phyloP scores from a whole-genome alignment of 1,140 invertebrate genomes.

The Zaprionus kolodkinae region DNA sequence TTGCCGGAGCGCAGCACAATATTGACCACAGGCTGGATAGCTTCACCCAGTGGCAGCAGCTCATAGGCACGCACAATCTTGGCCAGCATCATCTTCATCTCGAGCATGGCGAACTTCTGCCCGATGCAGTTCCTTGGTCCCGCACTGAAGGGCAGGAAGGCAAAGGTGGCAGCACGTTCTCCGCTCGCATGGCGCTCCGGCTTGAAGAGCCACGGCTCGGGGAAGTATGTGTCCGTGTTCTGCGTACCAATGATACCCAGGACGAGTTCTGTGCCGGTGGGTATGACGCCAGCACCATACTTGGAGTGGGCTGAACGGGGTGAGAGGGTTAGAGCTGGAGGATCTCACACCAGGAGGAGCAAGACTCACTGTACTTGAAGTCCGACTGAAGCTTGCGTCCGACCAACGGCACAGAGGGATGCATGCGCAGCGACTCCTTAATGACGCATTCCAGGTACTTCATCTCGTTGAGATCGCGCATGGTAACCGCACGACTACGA shows the following conservation, averaged over 20 bases:
- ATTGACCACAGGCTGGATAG: slow-evolving; percentile 57
- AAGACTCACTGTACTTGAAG: slow-evolving; percentile 69
- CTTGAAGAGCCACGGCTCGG: slow-evolving; percentile 84
- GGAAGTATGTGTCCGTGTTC: slow-evolving; percentile 20
- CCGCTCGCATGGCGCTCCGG: slow-evolving; percentile 87
- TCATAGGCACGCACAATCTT: slow-evolving; percentile 75
- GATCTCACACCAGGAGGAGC: too few species aligned
- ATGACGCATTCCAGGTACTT: slow-evolving; percentile 90
- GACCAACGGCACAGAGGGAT: slow-evolving; percentile 86
- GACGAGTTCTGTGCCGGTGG: slow-evolving; percentile 63
- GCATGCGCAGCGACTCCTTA: slow-evolving; percentile 89
- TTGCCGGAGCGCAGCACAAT: slow-evolving; percentile 68
- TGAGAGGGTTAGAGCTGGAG: not conserved
- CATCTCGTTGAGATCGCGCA: slow-evolving; percentile 86
- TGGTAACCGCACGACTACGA: slow-evolving; percentile 77
- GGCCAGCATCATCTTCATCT: slow-evolving; percentile 78
- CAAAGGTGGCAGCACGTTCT: slow-evolving; percentile 84
- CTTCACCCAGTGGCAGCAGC: slow-evolving; percentile 84
- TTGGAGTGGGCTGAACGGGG: slow-evolving; percentile 48
- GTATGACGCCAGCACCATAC: slow-evolving; percentile 51
- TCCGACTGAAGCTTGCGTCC: slow-evolving; percentile 88
- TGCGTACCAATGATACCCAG: slow-evolving; percentile 73
- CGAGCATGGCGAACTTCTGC: slow-evolving; percentile 77
- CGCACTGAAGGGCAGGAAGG: slow-evolving; percentile 89
- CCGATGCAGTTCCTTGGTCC: slow-evolving; percentile 90